phyloP scores from a whole-genome alignment of 2,113 vertebrate genomes.

The Atrichornis clamosus region DNA sequence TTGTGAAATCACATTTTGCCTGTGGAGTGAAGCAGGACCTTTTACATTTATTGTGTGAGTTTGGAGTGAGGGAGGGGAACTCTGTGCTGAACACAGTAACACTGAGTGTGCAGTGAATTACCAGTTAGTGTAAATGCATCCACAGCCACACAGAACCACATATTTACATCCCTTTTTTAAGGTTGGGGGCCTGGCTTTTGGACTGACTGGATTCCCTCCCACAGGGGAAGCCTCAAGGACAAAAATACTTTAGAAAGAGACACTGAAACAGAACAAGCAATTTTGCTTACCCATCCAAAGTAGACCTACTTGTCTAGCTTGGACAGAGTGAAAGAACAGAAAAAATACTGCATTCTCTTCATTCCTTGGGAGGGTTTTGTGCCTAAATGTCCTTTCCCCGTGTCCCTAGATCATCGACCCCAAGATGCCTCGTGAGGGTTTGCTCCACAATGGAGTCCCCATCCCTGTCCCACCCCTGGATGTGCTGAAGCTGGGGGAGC shows the following conservation, averaged over 20 bases:
- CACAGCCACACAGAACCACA: not conserved
- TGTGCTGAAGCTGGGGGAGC: conserved; percentile 89
- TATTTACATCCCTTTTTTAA: not conserved
- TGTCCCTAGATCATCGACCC: conserved; percentile 90
- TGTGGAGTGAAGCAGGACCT: not conserved
- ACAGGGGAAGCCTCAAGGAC: not conserved
- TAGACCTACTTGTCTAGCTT: not conserved
- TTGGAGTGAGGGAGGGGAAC: not conserved
- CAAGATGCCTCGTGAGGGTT: conserved; percentile 93
- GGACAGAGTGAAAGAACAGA: not conserved
- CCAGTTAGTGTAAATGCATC: not conserved
- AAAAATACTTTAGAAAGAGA: not conserved
- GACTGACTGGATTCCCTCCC: not conserved
- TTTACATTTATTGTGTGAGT: not conserved
- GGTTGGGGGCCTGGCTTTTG: not conserved
- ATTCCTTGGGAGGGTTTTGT: not conserved
- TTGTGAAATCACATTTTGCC: not conserved
- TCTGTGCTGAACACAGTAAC: not conserved
- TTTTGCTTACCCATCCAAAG: not conserved
- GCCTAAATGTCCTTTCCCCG: not conserved
- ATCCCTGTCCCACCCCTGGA: conserved; percentile 95
- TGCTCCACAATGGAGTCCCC: conserved; percentile 95
- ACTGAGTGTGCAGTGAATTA: not conserved
- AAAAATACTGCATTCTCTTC: not conserved
- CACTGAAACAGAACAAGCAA: not conserved